Conservation (phyloP, 2,113 vertebrate species). For the Procavia capensis region DNA sequence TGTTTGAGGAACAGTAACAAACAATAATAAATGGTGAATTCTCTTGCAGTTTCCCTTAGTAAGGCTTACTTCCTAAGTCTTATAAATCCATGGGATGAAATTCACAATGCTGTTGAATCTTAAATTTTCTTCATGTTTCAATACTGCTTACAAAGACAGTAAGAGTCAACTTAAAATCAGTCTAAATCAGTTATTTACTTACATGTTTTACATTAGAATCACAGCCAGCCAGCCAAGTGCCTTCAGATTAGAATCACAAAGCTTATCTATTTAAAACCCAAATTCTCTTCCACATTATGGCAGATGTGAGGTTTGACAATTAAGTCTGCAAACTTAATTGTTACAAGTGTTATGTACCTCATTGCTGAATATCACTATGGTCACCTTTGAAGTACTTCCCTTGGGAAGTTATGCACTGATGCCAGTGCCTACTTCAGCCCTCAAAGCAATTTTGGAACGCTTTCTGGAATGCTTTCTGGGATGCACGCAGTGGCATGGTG, state of each 20-base stretch:
- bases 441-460: too few species aligned
- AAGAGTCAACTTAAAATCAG: neutral
- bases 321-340: too few species aligned
- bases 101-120: neutral
- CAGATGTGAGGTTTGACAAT: too few species aligned
- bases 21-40: neutral
- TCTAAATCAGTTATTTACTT: neutral
- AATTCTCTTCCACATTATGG: neutral
- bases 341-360: too few species aligned
- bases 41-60: neutral
- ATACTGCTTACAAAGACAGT: neutral
- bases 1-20: neutral
- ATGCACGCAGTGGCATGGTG: too few species aligned
- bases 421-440: too few species aligned
- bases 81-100: neutral
- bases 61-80: neutral
- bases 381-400: too few species aligned
- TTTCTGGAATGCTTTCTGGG: too few species aligned
- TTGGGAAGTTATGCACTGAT: too few species aligned
- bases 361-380: too few species aligned
- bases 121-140: neutral
- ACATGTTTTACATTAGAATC: too few species aligned
- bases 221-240: too few species aligned
- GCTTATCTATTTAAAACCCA: neutral
- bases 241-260: slow-evolving; percentile 15